Percentiles rank a stretch among this genome's conserved stretches.
These are phyloP conservation scores for Lutjanus argentimaculatus DNA, from an alignment of 2,797 vertebrate genomes.

Conservation along the genomic window DNA sequence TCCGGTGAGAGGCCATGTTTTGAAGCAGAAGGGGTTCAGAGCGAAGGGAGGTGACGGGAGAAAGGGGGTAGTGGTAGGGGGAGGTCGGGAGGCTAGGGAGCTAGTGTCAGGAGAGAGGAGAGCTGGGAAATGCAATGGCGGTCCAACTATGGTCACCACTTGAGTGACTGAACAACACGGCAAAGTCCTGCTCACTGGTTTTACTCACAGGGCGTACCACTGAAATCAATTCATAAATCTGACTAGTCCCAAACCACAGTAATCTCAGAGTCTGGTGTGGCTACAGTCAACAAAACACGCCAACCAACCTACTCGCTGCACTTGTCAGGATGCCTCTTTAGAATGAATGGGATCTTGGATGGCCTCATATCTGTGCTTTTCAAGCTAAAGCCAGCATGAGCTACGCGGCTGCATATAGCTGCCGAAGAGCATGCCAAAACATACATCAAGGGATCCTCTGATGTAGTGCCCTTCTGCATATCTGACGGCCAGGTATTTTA, in stretches of 20 bases:
- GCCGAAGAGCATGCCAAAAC: conserved; percentile 53
- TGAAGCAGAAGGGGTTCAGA: conserved; percentile 76
- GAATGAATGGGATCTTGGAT: conserved; percentile 45
- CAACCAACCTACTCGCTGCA: conserved; percentile 45
- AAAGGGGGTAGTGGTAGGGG: conserved; percentile 33
- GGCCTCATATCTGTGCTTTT: conserved; percentile 54
- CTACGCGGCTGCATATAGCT: conserved; percentile 51
- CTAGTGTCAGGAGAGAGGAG: conserved; percentile 78
- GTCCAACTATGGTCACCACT: conserved; percentile 45
- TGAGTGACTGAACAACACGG: conserved; percentile 19
- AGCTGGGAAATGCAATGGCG: conserved; percentile 74
- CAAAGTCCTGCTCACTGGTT: not conserved
- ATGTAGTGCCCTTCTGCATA: conserved; percentile 58
- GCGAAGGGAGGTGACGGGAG: conserved; percentile 65
- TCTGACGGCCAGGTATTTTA: conserved; percentile 66
- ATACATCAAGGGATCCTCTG: conserved; percentile 60
- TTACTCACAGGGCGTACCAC: not conserved
- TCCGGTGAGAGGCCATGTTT: conserved; percentile 71
- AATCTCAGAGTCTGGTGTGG: conserved; percentile 28
- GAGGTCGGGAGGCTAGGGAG: conserved; percentile 35
- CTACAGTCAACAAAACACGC: conserved; percentile 32
- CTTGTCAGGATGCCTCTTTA: conserved; percentile 53
- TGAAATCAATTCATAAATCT: conserved; percentile 15
- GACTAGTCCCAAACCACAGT: conserved; percentile 26
- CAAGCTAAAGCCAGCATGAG: conserved; percentile 50